Percentiles rank a stretch among this genome's conserved stretches.
These are phyloP conservation scores for Drosophila leontia DNA, from an alignment of 1,140 invertebrate genomes.

Conservation along the genomic window DNA sequence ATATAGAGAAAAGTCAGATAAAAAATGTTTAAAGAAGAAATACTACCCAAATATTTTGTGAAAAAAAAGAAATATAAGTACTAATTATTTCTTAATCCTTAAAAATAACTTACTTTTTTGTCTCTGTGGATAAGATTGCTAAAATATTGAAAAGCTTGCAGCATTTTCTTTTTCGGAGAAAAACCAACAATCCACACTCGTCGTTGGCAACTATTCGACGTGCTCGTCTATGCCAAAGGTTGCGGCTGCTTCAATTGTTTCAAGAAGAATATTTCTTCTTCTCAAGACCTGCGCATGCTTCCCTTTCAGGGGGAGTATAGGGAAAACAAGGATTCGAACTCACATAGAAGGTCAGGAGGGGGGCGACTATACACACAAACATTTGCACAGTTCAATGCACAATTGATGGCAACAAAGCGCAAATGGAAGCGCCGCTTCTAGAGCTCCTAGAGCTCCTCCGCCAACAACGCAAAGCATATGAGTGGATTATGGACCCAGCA, in stretches of 20 bases:
- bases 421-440: constrained; percentile 30
- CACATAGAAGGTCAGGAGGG: constrained; percentile 1
- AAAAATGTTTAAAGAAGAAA: background rate
- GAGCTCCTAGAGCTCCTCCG: constrained; percentile 20
- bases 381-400: constrained; percentile 77
- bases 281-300: constrained; percentile 49
- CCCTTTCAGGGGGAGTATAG: background rate
- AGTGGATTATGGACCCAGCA: constrained; percentile 55
- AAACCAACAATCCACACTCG: constrained; percentile 31
- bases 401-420: constrained; percentile 62
- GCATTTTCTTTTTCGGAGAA: constrained; percentile 16
- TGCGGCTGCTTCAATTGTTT: constrained; percentile 33
- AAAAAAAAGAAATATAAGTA: background rate
- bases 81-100: background rate
- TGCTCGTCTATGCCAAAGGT: constrained; percentile 19
- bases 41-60: no score
- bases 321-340: constrained; percentile 36
- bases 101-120: background rate
- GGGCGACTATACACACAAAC: constrained; percentile 43
- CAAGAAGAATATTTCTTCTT: constrained; percentile 25
- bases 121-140: background rate
- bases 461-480: constrained; percentile 43
- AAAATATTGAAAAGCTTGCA: constrained; percentile 56
- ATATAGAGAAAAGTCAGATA: background rate
- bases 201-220: constrained; percentile 28